phyloP scores from a whole-genome alignment of 2,113 vertebrate species.

The Pelvicachromis taeniatus region DNA sequence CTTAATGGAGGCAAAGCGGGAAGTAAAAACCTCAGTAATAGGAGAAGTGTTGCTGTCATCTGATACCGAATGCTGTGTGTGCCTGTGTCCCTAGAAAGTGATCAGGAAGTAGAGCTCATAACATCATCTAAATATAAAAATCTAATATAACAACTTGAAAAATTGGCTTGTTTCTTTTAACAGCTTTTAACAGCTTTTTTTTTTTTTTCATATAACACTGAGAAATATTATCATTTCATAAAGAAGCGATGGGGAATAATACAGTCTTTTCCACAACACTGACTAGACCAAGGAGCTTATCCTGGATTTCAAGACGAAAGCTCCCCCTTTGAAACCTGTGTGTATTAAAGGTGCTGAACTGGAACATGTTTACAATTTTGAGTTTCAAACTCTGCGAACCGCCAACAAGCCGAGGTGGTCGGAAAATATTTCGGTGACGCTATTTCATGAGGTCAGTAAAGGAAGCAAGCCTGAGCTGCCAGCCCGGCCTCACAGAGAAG shows the following conservation, averaged over 20 bases:
- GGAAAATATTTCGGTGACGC: background rate
- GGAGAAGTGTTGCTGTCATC: conserved; percentile 26
- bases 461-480: background rate
- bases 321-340: background rate
- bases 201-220: background rate
- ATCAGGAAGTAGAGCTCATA: conserved; percentile 3
- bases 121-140: background rate
- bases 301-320: background rate
- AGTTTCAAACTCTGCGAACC: background rate
- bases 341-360: background rate
- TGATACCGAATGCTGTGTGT: conserved; percentile 5
- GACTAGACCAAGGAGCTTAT: background rate
- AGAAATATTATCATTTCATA: background rate
- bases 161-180: background rate
- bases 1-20: background rate
- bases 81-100: conserved; percentile 5
- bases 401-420: background rate
- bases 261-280: background rate
- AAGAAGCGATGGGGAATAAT: background rate
- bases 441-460: background rate
- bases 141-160: background rate
- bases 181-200: background rate
- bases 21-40: conserved; percentile 38
- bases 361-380: background rate
- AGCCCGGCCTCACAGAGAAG: background rate